phyloP scores from a whole-genome alignment of 2,113 vertebrate genomes.

The Myiozetetes cayanensis region DNA sequence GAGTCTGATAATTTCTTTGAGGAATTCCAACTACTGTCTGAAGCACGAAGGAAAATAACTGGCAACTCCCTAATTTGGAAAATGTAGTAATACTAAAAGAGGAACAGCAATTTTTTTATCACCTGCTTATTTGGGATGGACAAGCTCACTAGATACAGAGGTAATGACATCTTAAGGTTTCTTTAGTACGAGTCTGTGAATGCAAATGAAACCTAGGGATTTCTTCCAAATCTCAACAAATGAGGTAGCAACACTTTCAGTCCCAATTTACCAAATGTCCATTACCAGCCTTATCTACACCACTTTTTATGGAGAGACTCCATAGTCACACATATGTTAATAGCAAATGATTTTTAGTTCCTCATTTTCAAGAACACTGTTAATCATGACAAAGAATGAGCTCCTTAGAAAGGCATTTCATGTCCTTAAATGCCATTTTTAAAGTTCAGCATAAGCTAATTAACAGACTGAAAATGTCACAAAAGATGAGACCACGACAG shows the following conservation, averaged over 20 bases:
- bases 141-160: background rate
- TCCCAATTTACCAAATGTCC: background rate
- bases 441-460: slow-evolving; percentile 33
- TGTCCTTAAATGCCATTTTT: background rate
- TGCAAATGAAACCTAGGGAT: background rate
- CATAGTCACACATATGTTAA: background rate
- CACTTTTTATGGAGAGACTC: background rate
- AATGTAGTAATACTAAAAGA: background rate
- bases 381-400: background rate
- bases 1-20: background rate
- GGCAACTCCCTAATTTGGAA: background rate
- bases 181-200: background rate
- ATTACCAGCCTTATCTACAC: background rate
- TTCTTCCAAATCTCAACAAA: background rate
- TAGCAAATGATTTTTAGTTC: background rate
- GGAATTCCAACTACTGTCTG: background rate
- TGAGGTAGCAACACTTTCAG: background rate
- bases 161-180: background rate
- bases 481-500: background rate
- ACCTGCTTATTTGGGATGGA: background rate
- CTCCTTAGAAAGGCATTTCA: background rate
- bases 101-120: background rate
- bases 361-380: background rate
- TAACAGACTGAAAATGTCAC: slow-evolving; percentile 44
- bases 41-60: background rate